Evolutionary conservation across 1,140 invertebrate species (phyloP).

Genomic region (Drosophila sp.): DNA sequence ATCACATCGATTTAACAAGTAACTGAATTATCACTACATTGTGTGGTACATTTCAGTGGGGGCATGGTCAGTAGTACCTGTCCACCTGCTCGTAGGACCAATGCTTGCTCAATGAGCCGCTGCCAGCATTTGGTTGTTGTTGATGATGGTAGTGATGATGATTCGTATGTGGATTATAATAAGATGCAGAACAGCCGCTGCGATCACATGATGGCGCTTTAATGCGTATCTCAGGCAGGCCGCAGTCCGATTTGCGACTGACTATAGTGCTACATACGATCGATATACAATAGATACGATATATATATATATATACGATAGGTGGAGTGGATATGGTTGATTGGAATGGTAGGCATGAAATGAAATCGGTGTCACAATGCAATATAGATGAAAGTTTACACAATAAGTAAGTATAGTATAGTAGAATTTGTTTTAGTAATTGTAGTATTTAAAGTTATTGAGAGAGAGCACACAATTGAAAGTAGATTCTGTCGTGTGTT

Average conservation of each 20-base stretch:
- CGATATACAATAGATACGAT: conserved; percentile 18
- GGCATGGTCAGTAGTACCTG: conserved; percentile 74
- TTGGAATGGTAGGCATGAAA: conserved; percentile 37
- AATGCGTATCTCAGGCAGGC: conserved; percentile 90
- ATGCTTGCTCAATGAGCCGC: conserved; percentile 76
- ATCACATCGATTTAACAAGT: conserved; percentile 20
- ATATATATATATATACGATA: conserved; percentile 31
- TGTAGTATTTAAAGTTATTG: conserved; percentile 29
- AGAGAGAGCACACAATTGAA: conserved; percentile 10
- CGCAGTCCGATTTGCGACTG: conserved; percentile 88
- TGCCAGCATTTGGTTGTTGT: conserved; percentile 82
- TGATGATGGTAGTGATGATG: conserved; percentile 19
- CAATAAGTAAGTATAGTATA: conserved; percentile 27
- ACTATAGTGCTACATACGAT: conserved; percentile 53
- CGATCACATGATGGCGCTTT: conserved; percentile 90
- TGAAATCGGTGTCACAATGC: conserved; percentile 46
- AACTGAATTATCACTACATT: conserved; percentile 34
- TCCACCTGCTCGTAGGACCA: conserved; percentile 82
- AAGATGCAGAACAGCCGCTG: conserved; percentile 81
- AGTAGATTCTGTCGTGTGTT: conserved; percentile 10
- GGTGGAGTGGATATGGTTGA: neutral
- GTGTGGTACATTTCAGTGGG: conserved; percentile 25
- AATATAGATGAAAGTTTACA: conserved; percentile 39
- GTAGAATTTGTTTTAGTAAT: conserved; percentile 23
- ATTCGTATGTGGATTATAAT: conserved; percentile 51